Base-by-base conservation (phyloP, 2,113 vertebrate genomes). In the Polypterus senegalus region DNA sequence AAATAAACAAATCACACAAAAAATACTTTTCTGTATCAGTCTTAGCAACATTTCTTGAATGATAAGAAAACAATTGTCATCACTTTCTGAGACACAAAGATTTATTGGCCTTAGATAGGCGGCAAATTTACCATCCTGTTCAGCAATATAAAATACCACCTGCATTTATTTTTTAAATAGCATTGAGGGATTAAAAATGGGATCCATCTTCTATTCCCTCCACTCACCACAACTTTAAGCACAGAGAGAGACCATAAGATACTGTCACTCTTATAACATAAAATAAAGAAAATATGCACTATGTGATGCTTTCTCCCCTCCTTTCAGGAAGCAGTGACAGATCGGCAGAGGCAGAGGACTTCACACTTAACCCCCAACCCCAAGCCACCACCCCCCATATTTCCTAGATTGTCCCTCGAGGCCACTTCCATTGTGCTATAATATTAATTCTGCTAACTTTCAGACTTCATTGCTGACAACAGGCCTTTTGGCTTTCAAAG, bases 51-150 rank as follows among this genome's bases (percentile, higher is more conserved):
- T 86, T 84, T 76, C 85, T 71, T 79, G 73, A 83, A 70, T 89
- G 88, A 91, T 88, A 88, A 93, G 91, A 91, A 87, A 91, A 90
- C 86, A 77, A 77, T 80, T 88, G 91, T 90, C 89, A 88, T 91
- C 89, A 91, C 84, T 83, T 76, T 78, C 83, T 82, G 88, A 90
- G 83, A 85, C 87, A 89, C 87, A 88, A 88, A 92, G 91, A 94
- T 94, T 91, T 94, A 96, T 94, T 90, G 90, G 83, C 84, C 83
- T 85, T 85, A 83, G 87, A 89, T 89, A 88, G 87, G 89, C 88
- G 87, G 76, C 87, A 81, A 89, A 84, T 83, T 83, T 83, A 84
- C 84, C 91, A 91, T 91, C 87, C 79, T 77, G 92, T 88, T 91
- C 87, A 73, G 79, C 83, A 85, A 86, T 91, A 87, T 86, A 89